phyloP scores from a whole-genome alignment of 2,888 invertebrate genomes.

The Eumerus sabulonum region DNA sequence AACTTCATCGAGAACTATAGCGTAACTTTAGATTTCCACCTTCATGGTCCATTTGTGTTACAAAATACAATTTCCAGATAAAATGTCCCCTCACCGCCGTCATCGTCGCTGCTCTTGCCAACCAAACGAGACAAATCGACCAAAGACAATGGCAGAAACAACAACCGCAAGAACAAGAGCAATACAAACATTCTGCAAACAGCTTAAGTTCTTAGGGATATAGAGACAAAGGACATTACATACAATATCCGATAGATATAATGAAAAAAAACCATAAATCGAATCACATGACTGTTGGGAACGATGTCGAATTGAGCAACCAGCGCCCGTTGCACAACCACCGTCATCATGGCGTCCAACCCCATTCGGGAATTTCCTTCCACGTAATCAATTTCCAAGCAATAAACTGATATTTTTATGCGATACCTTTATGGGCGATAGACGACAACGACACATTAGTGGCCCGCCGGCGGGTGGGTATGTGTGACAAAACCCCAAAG shows the following conservation, averaged over 20 bases:
- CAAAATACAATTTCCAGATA: conserved; percentile 34
- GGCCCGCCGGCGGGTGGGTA: too few relatives aligned
- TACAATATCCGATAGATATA: conserved; percentile 1
- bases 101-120: conserved; percentile 20
- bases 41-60: conserved; percentile 53
- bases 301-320: conserved; percentile 15
- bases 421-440: conserved; percentile 49
- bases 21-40: conserved; percentile 52
- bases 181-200: not conserved
- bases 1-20: not conserved
- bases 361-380: conserved; percentile 36
- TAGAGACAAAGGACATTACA: not conserved
- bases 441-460: conserved; percentile 16
- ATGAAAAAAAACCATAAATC: conserved; percentile 13
- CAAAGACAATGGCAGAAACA: conserved; percentile 40
- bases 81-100: conserved; percentile 17
- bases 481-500: too few relatives aligned
- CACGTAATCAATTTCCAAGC: conserved; percentile 63
- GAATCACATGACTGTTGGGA: conserved; percentile 43
- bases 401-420: conserved; percentile 67
- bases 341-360: not conserved
- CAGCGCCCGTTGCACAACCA: not conserved
- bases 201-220: not conserved
- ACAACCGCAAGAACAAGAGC: conserved; percentile 24
- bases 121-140: conserved; percentile 27